Base-by-base conservation (phyloP, 2,888 invertebrate species). In the Helicoverpa assulta region DNA sequence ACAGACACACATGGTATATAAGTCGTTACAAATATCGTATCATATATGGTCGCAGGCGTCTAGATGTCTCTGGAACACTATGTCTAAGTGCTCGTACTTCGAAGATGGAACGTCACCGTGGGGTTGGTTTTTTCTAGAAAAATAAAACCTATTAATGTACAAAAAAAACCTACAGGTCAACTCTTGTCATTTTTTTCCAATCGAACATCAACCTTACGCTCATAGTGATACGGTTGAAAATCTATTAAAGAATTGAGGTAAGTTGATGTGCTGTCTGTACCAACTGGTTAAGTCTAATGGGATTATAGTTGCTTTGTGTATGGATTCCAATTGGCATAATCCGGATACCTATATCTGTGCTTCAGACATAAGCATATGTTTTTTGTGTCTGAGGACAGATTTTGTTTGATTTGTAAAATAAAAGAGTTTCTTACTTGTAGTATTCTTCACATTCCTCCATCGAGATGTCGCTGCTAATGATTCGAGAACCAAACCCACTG, bases 381-480 rank as follows among this genome's bases (percentile, higher is more conserved):
- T 26, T 26, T 26, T 26, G 1, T 26, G 1, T 26, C 4, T 40
- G 40, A 40, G 12, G 10, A 40, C 37, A 37, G 8, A 14, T 40
- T 40, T 40, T 40, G 14, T 40, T 40, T 4, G 40, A 12, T 40
- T 10, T 12, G 14, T 40, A 10, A 56, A 56, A 56, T 18, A 16
- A 50, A 18, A 16, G 0, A 18, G 5, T 10, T 58, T 77, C 92
- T 83, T 83, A 93, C 94, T 94, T 94, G 81, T 92, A 86, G 76
- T 93, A 92, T 47, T 96, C 96, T 87, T 97, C 96, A 71, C 96
- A 96, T 54, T 96, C 96, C 63, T 96, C 96, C 89, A 97, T 90
- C 6, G 96, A 94, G 5, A 96, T 93, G 68, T 96, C 96, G 8
- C 95, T 96, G 73, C 91, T 93, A 37, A 94, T 91, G 29, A 97